Percentiles rank a stretch among this genome's conserved stretches.
Conservation (phyloP, 2,888 invertebrate genomes). For the Eledone cirrhosa region DNA sequence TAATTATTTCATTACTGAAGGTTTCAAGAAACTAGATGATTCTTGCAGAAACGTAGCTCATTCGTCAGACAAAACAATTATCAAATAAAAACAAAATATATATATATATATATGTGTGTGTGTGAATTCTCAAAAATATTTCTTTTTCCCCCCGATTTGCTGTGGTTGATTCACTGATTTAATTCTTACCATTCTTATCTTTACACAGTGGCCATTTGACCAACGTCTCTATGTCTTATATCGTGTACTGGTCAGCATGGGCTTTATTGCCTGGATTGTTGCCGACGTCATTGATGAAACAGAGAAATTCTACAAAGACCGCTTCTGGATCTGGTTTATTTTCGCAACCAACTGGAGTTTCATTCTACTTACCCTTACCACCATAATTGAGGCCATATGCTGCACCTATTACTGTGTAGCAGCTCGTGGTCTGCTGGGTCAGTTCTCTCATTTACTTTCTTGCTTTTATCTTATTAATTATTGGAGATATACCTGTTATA, state of each 20-base stretch:
- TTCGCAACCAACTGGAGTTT: conserved; percentile 64
- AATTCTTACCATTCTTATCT: neutral
- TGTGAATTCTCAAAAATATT: too few relatives aligned
- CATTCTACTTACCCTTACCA: conserved; percentile 47
- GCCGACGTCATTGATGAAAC: conserved; percentile 56
- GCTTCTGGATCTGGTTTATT: conserved; percentile 52
- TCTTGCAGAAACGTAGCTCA: too few relatives aligned
- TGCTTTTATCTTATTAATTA: too few relatives aligned
- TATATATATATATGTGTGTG: too few relatives aligned
- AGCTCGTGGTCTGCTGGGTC: conserved; percentile 42
- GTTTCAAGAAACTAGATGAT: too few relatives aligned
- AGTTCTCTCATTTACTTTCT: conserved; percentile 1
- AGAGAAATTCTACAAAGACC: conserved; percentile 48
- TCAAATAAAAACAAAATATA: too few relatives aligned
- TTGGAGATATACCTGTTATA: too few relatives aligned
- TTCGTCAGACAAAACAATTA: too few relatives aligned
- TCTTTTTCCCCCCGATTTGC: too few relatives aligned
- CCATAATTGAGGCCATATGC: conserved; percentile 48
- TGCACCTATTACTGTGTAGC: conserved; percentile 45
- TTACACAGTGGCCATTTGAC: conserved; percentile 51
- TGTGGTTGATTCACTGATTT: neutral
- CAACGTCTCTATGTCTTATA: conserved; percentile 52
- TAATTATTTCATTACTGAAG: too few relatives aligned
- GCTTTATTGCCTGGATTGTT: conserved; percentile 49
- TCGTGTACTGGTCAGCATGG: conserved; percentile 45